Evolutionary conservation across 2,797 vertebrate species (phyloP), one percentile per base, ranked within the genome.

Genomic region (Perdix hodgsoniae): DNA sequence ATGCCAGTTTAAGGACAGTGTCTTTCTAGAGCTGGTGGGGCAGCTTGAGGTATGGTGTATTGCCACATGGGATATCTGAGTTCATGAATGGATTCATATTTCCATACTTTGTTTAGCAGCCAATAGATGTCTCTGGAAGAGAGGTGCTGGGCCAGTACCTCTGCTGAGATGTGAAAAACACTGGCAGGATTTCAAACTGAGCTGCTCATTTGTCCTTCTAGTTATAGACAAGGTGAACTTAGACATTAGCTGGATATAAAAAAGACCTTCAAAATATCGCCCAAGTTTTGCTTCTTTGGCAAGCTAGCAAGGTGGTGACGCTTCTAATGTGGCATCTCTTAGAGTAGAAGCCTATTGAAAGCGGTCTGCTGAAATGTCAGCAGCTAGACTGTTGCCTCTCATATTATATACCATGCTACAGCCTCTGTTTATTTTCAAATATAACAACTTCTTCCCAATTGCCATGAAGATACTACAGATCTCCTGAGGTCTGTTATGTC

Each of bases 81-180:
- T 97, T 97, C 92, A 96, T 97, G 93, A 97, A 97, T 97, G 96
- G 95, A 96, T 93, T 98, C 96, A 94, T 52, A 87, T 97, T 97
- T 97, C 97, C 79, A 93, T 93, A 88, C 72, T 91, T 95, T 86
- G 89, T 94, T 50, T 31, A 54, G 83, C 73, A 89, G 90, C 83
- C 93, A 93, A 45, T 42, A 88, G 72, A 76, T 76, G 87, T 91
- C 86, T 97, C 91, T 96, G 69, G 65, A 90, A 88, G 67, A 77
- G 74, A 60, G 75, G 26, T 86, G n/a, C 37, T 86, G 80, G 87
- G 44, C 44, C 22, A 86, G 90, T 88, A 71, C 91, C 83, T 70
- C 67, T 91, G 89, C 87, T 96, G 93, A 88, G 80, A 66, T 82
- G 73, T 80, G 88, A 88, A 78, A 73, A 67, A 66, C 27, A 14